These are phyloP conservation scores for Epizoanthus ramosus DNA, from an alignment of 92 coral and sea anemone genomes.

Conservation along the genomic window DNA sequence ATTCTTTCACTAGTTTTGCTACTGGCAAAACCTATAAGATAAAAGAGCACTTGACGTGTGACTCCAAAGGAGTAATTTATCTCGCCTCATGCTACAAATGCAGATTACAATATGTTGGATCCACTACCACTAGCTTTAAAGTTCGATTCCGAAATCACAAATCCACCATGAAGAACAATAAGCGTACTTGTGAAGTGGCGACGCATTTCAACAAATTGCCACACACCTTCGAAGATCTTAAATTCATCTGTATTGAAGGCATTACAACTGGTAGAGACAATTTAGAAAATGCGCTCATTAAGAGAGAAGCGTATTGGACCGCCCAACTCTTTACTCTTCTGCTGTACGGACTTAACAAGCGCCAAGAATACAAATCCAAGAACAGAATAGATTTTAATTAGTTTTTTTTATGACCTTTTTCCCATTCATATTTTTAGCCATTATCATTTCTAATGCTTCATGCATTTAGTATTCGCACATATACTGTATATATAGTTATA, in stretches of 20 bases:
- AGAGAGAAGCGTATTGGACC: conserved; percentile 9
- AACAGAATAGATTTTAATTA: conserved; percentile 3
- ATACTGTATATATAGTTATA: conserved; percentile 4
- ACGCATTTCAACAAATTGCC: no score
- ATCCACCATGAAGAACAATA: no score
- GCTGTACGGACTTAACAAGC: conserved; percentile 6
- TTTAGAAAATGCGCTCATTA: neutral
- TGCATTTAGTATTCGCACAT: neutral
- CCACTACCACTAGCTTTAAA: no score
- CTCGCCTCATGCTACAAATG: no score
- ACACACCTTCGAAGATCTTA: no score
- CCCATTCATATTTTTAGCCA: neutral
- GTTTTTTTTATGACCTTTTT: neutral
- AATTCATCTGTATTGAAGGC: neutral
- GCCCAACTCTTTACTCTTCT: conserved; percentile 6
- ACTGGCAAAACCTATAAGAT: no score
- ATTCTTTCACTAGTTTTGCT: no score
- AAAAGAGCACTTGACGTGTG: no score
- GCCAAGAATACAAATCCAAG: neutral
- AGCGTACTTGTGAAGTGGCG: no score
- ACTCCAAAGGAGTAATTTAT: no score
- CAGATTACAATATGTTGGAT: no score
- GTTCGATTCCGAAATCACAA: no score
- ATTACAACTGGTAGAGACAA: neutral
- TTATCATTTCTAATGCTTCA: neutral